Evolutionary conservation across 2,113 vertebrate species (phyloP).

Genomic region (Sinocyclocheilus anshuiensis): DNA sequence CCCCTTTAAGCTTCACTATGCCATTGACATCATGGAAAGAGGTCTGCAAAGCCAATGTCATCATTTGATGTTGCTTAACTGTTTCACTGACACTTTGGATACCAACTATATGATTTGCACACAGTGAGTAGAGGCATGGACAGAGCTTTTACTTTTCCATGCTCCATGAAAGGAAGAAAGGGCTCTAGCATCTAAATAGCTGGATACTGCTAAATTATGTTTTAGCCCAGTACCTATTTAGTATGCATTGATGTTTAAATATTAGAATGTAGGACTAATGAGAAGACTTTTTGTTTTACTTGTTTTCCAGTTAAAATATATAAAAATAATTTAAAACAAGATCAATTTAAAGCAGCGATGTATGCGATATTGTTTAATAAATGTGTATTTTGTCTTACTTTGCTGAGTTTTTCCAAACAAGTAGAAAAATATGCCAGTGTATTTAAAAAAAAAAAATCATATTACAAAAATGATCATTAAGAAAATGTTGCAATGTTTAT

Average conservation of each 20-base stretch:
- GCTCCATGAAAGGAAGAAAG: constrained; percentile 18
- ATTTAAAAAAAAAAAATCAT: not conserved
- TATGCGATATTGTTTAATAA: too few relatives aligned
- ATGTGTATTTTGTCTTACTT: not conserved
- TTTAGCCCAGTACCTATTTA: not conserved
- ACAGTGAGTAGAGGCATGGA: not conserved
- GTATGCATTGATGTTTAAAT: not conserved
- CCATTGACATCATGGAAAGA: constrained; percentile 79
- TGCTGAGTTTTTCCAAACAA: not conserved
- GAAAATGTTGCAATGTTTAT: too few relatives aligned
- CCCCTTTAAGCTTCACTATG: constrained; percentile 75
- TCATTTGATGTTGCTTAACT: constrained; percentile 73
- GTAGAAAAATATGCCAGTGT: not conserved
- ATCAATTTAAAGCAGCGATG: not conserved
- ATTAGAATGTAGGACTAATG: not conserved
- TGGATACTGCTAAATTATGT: not conserved
- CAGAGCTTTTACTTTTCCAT: constrained; percentile 24
- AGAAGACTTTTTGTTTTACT: not conserved
- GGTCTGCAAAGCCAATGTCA: constrained; percentile 74
- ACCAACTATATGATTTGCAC: constrained; percentile 27
- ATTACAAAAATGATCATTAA: not conserved
- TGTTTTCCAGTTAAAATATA: not conserved
- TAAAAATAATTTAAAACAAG: not conserved
- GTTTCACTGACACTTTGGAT: constrained; percentile 66
- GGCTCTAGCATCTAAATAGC: not conserved